These are phyloP conservation scores for Montifringilla adamsi DNA, from an alignment of 2,113 vertebrate genomes.

Conservation along the genomic window DNA sequence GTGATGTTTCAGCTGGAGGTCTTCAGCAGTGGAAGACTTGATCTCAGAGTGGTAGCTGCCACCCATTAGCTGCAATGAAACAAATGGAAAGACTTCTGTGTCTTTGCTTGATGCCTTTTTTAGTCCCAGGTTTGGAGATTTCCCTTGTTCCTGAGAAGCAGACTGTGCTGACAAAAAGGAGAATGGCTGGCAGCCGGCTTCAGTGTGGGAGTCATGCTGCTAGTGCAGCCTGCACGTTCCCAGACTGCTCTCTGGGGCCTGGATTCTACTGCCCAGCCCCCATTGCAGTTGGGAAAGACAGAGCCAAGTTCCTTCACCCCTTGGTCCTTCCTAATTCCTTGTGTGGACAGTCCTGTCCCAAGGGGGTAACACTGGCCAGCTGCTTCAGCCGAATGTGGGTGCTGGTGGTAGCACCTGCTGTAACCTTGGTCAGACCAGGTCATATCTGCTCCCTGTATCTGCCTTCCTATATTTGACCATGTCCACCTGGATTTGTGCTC, in stretches of 20 bases:
- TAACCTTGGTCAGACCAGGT: background rate
- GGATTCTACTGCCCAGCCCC: background rate
- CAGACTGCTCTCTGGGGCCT: background rate
- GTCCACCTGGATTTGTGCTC: background rate
- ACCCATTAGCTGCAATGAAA: slow-evolving; percentile 24
- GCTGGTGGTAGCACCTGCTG: background rate
- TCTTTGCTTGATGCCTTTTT: slow-evolving; percentile 28
- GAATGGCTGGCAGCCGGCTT: background rate
- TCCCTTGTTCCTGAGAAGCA: background rate
- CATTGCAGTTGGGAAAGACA: background rate
- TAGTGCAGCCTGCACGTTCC: background rate
- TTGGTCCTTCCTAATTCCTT: background rate
- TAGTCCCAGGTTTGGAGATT: background rate
- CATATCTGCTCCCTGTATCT: background rate
- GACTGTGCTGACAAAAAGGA: slow-evolving; percentile 9
- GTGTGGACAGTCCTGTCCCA: background rate
- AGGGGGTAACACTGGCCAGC: background rate
- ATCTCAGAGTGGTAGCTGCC: background rate
- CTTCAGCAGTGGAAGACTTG: slow-evolving; percentile 27
- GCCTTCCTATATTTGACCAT: background rate
- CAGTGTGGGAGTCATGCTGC: background rate
- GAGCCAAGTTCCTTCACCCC: background rate
- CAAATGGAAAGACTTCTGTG: slow-evolving; percentile 5
- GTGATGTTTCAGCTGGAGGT: slow-evolving; percentile 28
- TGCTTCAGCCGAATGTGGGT: background rate